A percentile compares a stretch with the other conserved stretches of the same genome.
These are phyloP conservation scores for Squalus acanthias DNA, from an alignment of 2,797 vertebrate species.

Conservation along the genomic window DNA sequence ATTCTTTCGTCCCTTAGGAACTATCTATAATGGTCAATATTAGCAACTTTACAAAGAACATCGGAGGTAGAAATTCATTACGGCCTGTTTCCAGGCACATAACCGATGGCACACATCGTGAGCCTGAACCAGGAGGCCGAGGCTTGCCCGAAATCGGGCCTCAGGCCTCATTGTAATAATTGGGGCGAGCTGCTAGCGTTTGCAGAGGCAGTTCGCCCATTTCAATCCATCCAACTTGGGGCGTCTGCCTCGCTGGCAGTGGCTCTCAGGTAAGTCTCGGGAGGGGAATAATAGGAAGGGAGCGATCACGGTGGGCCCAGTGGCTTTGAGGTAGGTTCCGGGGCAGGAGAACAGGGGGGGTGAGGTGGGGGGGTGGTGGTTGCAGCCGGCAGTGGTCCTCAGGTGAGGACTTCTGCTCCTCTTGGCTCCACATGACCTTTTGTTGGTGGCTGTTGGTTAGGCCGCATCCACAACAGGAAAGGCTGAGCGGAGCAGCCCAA, in stretches of 20 bases:
- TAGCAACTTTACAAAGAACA: background rate
- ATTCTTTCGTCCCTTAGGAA: background rate
- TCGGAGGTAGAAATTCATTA: background rate
- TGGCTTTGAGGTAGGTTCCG: background rate
- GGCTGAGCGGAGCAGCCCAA: background rate
- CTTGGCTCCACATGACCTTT: background rate
- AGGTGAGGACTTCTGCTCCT: background rate
- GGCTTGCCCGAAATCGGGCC: background rate
- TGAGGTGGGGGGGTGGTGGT: background rate
- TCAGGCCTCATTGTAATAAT: background rate
- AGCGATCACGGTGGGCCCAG: background rate
- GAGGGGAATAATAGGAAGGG: background rate
- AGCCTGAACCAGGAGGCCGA: background rate
- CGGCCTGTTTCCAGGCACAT: background rate
- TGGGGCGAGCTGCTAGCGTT: background rate
- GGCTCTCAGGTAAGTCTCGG: background rate
- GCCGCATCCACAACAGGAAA: background rate
- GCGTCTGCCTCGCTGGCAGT: background rate
- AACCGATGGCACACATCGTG: background rate
- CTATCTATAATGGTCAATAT: background rate
- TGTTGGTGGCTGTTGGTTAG: background rate
- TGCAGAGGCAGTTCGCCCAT: background rate
- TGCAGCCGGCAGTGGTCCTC: background rate
- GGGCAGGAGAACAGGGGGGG: background rate
- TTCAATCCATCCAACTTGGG: background rate